These are phyloP conservation scores for Osmerus eperlanus DNA, from an alignment of 2,113 vertebrate genomes.

Conservation along the genomic window DNA sequence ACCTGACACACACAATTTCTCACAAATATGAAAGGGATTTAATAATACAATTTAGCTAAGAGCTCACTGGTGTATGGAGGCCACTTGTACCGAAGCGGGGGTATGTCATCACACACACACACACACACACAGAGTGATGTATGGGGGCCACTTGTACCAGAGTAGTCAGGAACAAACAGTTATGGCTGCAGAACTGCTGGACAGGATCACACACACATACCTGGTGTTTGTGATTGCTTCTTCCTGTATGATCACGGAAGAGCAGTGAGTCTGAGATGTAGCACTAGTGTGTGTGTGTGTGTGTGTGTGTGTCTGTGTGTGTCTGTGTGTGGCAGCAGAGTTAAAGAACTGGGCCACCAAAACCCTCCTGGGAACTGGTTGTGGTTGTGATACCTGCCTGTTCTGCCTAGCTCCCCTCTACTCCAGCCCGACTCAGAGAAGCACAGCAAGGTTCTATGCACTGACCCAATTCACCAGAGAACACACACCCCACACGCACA, in stretches of 20 bases:
- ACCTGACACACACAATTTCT: conserved; percentile 5
- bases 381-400: too few species aligned
- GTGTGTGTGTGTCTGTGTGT: too few species aligned
- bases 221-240: too few species aligned
- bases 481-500: conserved; percentile 12
- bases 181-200: conserved; percentile 21
- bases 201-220: conserved; percentile 12
- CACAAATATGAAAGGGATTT: background rate
- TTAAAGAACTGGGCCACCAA: too few species aligned
- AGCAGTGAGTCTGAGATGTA: too few species aligned
- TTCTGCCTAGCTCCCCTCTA: too few species aligned
- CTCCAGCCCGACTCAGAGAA: too few species aligned
- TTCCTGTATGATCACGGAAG: too few species aligned
- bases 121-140: conserved; percentile 15
- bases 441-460: too few species aligned
- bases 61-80: conserved; percentile 22
- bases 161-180: conserved; percentile 22
- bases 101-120: background rate
- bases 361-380: too few species aligned
- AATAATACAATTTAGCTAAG: conserved; percentile 44
- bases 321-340: too few species aligned
- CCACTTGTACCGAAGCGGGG: conserved; percentile 22
- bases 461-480: too few species aligned
- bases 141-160: conserved; percentile 17
- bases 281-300: background rate